Evolutionary conservation across 2,888 invertebrate genomes (phyloP), one percentile per base, ranked within the genome.

Genomic region (Acholoe squamosa): DNA sequence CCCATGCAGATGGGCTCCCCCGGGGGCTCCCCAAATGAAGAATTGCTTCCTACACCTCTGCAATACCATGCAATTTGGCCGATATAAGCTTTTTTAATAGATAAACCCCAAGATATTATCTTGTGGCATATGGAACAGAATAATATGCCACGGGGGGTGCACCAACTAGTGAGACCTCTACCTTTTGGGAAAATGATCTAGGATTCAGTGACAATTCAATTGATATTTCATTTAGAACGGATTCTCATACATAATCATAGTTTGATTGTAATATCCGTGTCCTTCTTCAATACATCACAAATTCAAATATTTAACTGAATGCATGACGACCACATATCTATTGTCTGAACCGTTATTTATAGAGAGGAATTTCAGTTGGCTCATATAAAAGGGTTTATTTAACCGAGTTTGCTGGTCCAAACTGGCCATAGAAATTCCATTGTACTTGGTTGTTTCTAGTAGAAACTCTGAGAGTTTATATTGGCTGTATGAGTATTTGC

Each of bases 401-500:
- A 28, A 28, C 19, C 31, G 71, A 71, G 14, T 71, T 28, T 28
- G 28, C 25, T 43, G 10, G 43, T 43, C 43, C 28, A 0, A 71
- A 31, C 71, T 25, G 3, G 3, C 1, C 28, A 14, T 71, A 28
- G 71, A 61, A 43, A 43, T 10, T 19, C 61, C 28, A 28, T 25
- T 71, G 14, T 71, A 31, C 28, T 14, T 28, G 28, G 31, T 28
- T 0, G 71, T 71, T n/a, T 71, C 43, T 1, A 25, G 71, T 25
- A 28, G 14, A 71, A n/a, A 71, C 71, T 14, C 28, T 28, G 19
- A 71, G 14, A 14, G 71, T 7, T 25, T 71, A 71, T 71, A 71
- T 71, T 71, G 71, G 71, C n/a, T 61, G 71, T 25, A 43, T 71
- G 71, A 71, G 28, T 71, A 71, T 71, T 71, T 71, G 71, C 71